phyloP scores from a whole-genome alignment of 2,888 invertebrate species.

The Diogma glabrata region DNA sequence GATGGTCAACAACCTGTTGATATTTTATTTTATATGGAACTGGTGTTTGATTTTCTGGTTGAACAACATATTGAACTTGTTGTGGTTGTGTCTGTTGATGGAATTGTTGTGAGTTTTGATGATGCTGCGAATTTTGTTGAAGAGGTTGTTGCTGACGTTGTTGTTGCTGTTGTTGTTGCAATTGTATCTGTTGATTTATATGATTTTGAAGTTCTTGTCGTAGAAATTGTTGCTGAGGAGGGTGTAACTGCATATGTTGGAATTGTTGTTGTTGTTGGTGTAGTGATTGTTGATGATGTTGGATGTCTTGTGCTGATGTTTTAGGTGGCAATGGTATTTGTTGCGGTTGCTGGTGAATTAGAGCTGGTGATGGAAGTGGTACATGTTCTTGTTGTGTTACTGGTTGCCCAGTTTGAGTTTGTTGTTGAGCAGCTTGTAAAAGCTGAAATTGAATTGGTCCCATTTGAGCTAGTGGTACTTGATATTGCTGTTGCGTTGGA shows the following conservation, averaged over 20 bases:
- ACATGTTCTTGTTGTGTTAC: background rate
- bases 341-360: slow-evolving; percentile 3
- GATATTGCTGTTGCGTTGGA: background rate
- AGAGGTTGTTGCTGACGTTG: slow-evolving; percentile 13
- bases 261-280: slow-evolving; percentile 20
- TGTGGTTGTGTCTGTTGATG: slow-evolving; percentile 12
- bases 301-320: slow-evolving; percentile 5
- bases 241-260: slow-evolving; percentile 26
- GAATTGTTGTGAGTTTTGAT: slow-evolving; percentile 14
- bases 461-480: too few species aligned
- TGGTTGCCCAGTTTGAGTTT: background rate
- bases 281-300: background rate
- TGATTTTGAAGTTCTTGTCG: slow-evolving; percentile 11
- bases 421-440: slow-evolving; percentile 8
- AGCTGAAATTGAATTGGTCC: slow-evolving; percentile 18
- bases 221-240: slow-evolving; percentile 23
- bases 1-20: too few species aligned
- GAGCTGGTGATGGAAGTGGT: too few species aligned
- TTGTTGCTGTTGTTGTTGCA: slow-evolving; percentile 15
- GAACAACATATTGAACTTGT: slow-evolving; percentile 12
- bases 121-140: slow-evolving; percentile 6
- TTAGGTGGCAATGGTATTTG: slow-evolving; percentile 11
- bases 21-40: too few species aligned
- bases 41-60: too few species aligned
- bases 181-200: slow-evolving; percentile 18